phyloP scores from a whole-genome alignment of 2,797 vertebrate genomes.

The Poecile montanus region DNA sequence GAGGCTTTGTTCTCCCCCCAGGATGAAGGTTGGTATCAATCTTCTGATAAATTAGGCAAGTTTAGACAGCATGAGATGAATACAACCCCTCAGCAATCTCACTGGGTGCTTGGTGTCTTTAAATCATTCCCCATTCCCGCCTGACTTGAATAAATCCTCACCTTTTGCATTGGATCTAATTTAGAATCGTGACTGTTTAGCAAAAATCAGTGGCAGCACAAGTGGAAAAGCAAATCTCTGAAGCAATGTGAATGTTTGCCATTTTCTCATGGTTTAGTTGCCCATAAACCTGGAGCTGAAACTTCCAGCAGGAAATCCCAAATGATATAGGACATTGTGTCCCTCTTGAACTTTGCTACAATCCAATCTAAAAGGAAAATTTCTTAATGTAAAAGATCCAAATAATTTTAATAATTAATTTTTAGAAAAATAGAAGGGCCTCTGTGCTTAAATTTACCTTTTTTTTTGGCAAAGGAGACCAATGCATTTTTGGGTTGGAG shows the following conservation, averaged over 20 bases:
- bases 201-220: not conserved
- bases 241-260: not conserved
- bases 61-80: accelerated
- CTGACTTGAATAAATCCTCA: not conserved
- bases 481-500: not conserved
- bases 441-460: not conserved
- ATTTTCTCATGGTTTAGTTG: not conserved
- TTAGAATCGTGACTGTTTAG: not conserved
- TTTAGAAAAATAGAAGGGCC: not conserved
- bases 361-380: not conserved
- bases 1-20: not conserved
- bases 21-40: not conserved
- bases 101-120: not conserved
- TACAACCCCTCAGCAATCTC: not conserved
- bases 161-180: not conserved
- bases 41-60: not conserved
- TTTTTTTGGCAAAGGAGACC: not conserved
- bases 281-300: not conserved
- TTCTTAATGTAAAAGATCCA: not conserved
- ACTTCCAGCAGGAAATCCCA: not conserved
- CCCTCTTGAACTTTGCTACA: not conserved
- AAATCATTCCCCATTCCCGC: not conserved
- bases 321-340: not conserved
- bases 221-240: not conserved
- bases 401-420: not conserved